Conservation (phyloP, 2,888 invertebrate genomes). For the Tolmerus cingulatus region DNA sequence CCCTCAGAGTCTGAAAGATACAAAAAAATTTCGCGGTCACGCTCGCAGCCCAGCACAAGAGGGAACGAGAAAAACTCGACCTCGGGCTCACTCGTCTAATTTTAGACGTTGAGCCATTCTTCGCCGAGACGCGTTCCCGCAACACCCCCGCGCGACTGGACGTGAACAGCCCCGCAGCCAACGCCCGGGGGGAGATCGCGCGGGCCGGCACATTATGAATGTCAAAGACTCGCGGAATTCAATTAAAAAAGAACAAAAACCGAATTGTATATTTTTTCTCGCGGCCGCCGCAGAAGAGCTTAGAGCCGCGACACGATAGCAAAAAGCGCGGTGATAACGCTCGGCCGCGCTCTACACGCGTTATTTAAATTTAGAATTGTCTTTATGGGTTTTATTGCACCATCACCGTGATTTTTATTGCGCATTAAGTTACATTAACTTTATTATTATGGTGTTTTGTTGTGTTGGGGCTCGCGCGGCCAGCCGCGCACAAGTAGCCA, state of each 20-base stretch:
- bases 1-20: background rate
- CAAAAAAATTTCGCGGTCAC: conserved; percentile 2
- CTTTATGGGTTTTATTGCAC: conserved; percentile 62
- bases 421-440: conserved; percentile 47
- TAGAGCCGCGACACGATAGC: background rate
- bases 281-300: background rate
- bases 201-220: background rate
- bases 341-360: conserved; percentile 45
- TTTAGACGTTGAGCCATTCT: conserved; percentile 15
- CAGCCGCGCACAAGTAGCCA: background rate
- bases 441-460: conserved; percentile 49
- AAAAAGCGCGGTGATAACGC: background rate
- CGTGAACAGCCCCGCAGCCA: background rate
- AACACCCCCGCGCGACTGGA: background rate
- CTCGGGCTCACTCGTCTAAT: conserved; percentile 2
- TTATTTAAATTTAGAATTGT: conserved; percentile 61
- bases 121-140: background rate
- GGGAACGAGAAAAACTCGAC: background rate
- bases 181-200: background rate
- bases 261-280: background rate
- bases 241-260: background rate
- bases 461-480: background rate
- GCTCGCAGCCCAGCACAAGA: background rate
- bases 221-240: conserved; percentile 20
- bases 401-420: conserved; percentile 54